These are phyloP conservation scores for Oscheius sp. DNA, from an alignment of 2,888 invertebrate genomes.

Conservation along the genomic window DNA sequence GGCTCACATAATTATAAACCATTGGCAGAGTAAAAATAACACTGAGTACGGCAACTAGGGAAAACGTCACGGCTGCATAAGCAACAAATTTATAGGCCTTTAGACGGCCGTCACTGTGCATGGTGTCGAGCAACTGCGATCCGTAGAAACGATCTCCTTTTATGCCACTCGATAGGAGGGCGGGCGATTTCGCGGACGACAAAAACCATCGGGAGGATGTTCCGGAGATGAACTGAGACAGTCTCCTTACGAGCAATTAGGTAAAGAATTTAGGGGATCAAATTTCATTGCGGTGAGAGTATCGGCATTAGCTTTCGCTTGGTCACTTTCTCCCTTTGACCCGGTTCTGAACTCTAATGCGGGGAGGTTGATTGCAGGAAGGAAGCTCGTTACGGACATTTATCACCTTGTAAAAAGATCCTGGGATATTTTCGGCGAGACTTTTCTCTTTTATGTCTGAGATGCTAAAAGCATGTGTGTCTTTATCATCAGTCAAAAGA, in stretches of 20 bases:
- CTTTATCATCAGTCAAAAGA: too few relatives aligned
- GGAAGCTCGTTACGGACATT: constrained; percentile 21
- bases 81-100: constrained; percentile 68
- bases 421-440: too few relatives aligned
- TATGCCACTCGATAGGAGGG: constrained; percentile 28
- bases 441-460: too few relatives aligned
- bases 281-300: constrained; percentile 22
- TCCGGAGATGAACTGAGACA: constrained; percentile 27
- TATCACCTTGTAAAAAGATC: constrained; percentile 15
- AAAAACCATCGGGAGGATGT: constrained; percentile 22
- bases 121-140: constrained; percentile 33
- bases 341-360: constrained; percentile 15
- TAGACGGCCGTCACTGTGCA: constrained; percentile 57
- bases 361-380: not conserved
- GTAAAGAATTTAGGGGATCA: constrained; percentile 34
- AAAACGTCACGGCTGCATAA: constrained; percentile 64
- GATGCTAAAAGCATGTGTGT: too few relatives aligned
- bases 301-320: constrained; percentile 33
- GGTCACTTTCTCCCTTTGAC: constrained; percentile 32
- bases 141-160: constrained; percentile 4
- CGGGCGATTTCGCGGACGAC: constrained; percentile 32
- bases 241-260: constrained; percentile 33
- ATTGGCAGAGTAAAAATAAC: constrained; percentile 64
- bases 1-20: constrained; percentile 61
- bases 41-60: constrained; percentile 61